Percentiles rank a stretch among this genome's conserved stretches.
phyloP scores from a whole-genome alignment of 2,888 invertebrate genomes.

The Drepanosiphum platanoidis region DNA sequence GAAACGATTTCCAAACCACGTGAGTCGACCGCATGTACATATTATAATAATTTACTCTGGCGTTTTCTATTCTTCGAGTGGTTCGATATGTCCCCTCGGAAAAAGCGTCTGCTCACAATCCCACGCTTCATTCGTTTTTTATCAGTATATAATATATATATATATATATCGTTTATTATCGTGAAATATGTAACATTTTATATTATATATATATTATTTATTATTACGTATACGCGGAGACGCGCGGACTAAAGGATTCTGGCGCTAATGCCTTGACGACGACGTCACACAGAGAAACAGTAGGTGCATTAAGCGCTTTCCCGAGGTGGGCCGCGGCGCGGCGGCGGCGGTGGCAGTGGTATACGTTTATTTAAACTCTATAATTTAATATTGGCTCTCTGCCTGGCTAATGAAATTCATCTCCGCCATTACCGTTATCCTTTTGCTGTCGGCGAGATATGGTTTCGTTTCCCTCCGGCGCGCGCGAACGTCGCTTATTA shows the following conservation, averaged over 20 bases:
- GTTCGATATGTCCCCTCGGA: too few species aligned
- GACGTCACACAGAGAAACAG: background rate
- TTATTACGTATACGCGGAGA: too few species aligned
- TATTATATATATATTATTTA: too few species aligned
- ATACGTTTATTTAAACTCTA: conserved; percentile 28
- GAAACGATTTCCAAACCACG: too few species aligned
- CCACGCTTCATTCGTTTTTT: background rate
- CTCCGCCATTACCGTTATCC: background rate
- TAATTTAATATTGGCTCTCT: conserved; percentile 20
- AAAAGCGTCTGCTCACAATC: too few species aligned
- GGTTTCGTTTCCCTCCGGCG: conserved; percentile 2
- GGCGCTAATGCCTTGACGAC: background rate
- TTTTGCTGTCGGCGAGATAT: background rate
- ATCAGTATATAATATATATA: background rate
- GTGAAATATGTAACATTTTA: too few species aligned
- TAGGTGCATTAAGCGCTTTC: background rate
- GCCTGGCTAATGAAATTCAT: conserved; percentile 35
- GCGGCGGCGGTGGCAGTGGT: background rate
- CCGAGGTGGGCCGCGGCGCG: background rate
- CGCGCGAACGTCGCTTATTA: background rate
- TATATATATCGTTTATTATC: too few species aligned
- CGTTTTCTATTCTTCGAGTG: too few species aligned
- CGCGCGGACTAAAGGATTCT: background rate
- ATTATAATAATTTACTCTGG: too few species aligned
- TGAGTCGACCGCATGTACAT: too few species aligned